These are phyloP conservation scores for human (Homo sapiens) DNA, from an alignment of 2,113 vertebrate genomes.

Conservation along the genomic window GRCh38 chr5:10880501-10881000, in stretches of 20 bases:
- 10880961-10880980: neutral
- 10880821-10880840: neutral
- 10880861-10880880: neutral
- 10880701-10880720: neutral
- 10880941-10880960: neutral
- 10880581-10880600: neutral
- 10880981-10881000: neutral
- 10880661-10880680: neutral
- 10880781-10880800: too few relatives aligned
- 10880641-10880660: neutral
- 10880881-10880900: neutral
- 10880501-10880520: neutral
- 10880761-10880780: neutral
- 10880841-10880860: neutral
- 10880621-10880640: neutral
- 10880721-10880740: too few relatives aligned
- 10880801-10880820: neutral
- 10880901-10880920: neutral
- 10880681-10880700: neutral
- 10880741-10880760: too few relatives aligned
- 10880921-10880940: rapidly evolving
- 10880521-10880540: too few relatives aligned
- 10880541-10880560: neutral
- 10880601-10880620: neutral
- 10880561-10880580: neutral